These are phyloP conservation scores for Scaptomyza pallida DNA, from an alignment of 1,140 invertebrate species.

Conservation along the genomic window DNA sequence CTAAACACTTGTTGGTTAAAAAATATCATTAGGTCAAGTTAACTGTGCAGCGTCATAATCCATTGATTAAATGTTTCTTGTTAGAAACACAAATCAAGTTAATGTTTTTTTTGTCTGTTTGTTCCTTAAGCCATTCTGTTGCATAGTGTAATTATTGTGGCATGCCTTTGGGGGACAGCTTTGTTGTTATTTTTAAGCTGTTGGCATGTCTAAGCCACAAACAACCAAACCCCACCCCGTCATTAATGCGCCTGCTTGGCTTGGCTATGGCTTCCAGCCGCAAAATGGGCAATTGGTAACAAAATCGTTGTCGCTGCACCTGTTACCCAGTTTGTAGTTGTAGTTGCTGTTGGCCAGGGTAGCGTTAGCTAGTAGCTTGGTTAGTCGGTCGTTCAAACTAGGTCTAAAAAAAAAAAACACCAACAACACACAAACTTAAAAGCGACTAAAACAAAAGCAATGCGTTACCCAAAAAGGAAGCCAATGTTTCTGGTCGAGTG, in stretches of 20 bases:
- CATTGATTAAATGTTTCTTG: background rate
- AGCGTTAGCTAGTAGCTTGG: constrained; percentile 32
- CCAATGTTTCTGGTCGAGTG: constrained; percentile 76
- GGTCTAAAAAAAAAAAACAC: constrained; percentile 68
- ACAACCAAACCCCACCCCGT: constrained; percentile 9
- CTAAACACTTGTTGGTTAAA: no score
- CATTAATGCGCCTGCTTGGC: constrained; percentile 1
- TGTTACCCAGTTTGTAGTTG: constrained; percentile 68
- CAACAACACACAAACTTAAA: no score
- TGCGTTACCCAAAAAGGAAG: constrained; percentile 66
- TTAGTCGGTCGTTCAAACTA: constrained; percentile 74
- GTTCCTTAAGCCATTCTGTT: constrained; percentile 14
- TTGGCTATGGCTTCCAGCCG: constrained; percentile 54
- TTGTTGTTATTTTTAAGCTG: constrained; percentile 16
- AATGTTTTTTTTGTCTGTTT: background rate
- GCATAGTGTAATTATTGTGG: constrained; percentile 31
- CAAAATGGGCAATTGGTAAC: constrained; percentile 39
- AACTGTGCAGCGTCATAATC: no score
- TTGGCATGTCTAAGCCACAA: constrained; percentile 24
- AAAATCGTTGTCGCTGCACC: constrained; percentile 55
- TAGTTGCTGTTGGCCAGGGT: constrained; percentile 31
- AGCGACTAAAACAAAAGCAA: constrained; percentile 40
- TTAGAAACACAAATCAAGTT: background rate
- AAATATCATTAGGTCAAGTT: no score
- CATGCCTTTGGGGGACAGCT: constrained; percentile 10